Base-by-base conservation (phyloP, 1,140 invertebrate genomes). In the Pissodes strobi region DNA sequence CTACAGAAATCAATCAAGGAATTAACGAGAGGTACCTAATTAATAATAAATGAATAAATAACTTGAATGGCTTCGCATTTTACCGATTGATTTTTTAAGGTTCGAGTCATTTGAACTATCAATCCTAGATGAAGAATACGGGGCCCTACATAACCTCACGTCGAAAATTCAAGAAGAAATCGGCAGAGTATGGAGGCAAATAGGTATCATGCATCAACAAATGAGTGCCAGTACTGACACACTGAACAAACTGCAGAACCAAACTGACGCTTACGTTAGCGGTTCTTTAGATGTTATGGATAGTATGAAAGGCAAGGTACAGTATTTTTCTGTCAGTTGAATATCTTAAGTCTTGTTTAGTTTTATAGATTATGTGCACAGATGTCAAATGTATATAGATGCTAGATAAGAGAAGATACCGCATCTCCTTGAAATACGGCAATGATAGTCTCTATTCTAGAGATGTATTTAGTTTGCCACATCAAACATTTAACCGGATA, bases 201-300 rank as follows among this genome's bases (percentile, higher is more conserved):
- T 93, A 68, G 90, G 91, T 60, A 91, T 92, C 13, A 92, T 95
- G 90, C 90, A 93, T 76, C 86, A 90, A 64, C 90, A 93, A 73
- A 86, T 94, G 71, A 87, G 85, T 13, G 85, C 88, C 48, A 93
- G 87, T 72, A 87, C 89, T 6, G 84, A 85, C 38, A 83, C 89
- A 1, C 77, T 95, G 2, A 87, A 89, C 51, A 83, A 86, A 52
- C 80, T 93, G n/a, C 88, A 93, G 76, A 83, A 87, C 63, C 89
- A 90, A 72, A 92, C 91, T 15, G 87, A 89, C 68, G 82, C 82
- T 38, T 93, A 93, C 72, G 89, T 93, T 17, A 93, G 90, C 77
- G 89, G 87, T 27, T 93, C 89, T n/a, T 80, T 90, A 25, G 82
- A 82, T n/a, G 88, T 89, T 0, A 89, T 94, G 87, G 87, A 87